Evolutionary conservation across 2,888 invertebrate genomes (phyloP), one percentile per base, ranked within the genome.

Genomic region (Thymelicus acteon): DNA sequence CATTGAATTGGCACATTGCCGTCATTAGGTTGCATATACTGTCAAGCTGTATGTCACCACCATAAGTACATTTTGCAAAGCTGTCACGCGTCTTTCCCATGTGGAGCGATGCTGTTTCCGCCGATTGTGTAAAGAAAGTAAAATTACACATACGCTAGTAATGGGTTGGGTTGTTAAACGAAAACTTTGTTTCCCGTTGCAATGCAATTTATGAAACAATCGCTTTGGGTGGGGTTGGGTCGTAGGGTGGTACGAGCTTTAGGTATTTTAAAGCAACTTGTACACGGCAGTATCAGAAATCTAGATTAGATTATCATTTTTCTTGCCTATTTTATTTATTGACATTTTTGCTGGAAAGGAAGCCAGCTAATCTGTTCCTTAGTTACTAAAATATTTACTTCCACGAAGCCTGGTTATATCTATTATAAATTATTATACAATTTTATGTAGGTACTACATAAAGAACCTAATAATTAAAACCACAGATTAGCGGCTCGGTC

Each of bases 61-160:
- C 60, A 52, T 49, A 31, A 39, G 52, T 52, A 40, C 54, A 79
- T 86, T 85, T 86, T 83, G 81, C 83, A 85, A 86, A 81, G 79
- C 79, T 83, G 88, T 87, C 85, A 88, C 85, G 87, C 82, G 75
- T 76, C 40, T 76, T 80, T 80, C 78, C 80, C 84, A 87, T 84
- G 83, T 83, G 79, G 84, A 78, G 76, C 85, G 78, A 72, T 61
- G 70, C 76, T 75, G 74, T 81, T 87, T 88, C 88, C 88, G 83
- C 72, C 80, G 82, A 86, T 88, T 88, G 88, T 88, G 73, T 73
- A 62, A 75, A 75, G 80, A 83, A 82, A 83, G 82, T 81, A 79
- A 81, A 80, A 82, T 76, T 75, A 72, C 72, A 72, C 72, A 70
- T 74, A 60, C 60, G 60, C 63, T 1, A 69, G 64, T 64, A 64